Percentiles rank a stretch among this genome's conserved stretches.
Evolutionary conservation across 2,797 vertebrate genomes (phyloP).

Genomic region (Gymnothorax reevesii): DNA sequence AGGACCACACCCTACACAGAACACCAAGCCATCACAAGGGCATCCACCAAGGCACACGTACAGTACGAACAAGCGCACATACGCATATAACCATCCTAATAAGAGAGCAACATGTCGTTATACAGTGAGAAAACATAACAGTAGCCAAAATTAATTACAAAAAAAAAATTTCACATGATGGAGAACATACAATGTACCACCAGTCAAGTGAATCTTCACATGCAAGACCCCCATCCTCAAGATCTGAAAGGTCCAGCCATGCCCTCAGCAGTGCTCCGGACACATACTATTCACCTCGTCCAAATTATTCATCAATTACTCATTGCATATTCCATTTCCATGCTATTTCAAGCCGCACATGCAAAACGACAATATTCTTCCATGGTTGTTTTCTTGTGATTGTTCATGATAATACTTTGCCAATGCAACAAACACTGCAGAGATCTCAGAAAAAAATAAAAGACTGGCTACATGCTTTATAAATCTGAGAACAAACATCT

Average conservation of each 20-base stretch:
- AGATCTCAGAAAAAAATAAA: background rate
- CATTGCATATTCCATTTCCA: background rate
- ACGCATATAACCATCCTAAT: background rate
- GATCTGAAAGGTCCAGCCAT: background rate
- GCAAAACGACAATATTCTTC: background rate
- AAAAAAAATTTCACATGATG: constrained; percentile 18
- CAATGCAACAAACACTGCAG: background rate
- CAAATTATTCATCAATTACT: background rate
- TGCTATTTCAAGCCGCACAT: background rate
- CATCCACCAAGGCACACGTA: background rate
- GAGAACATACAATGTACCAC: constrained; percentile 61
- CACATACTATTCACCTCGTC: background rate
- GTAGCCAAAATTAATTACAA: background rate
- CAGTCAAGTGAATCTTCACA: constrained; percentile 49
- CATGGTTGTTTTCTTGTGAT: background rate
- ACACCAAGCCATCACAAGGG: constrained; percentile 5
- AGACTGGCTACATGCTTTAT: background rate
- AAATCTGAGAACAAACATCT: constrained; percentile 19
- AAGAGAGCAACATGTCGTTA: constrained; percentile 60
- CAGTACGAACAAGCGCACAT: background rate
- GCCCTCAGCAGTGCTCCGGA: background rate
- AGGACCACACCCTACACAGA: constrained; percentile 3
- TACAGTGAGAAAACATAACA: background rate
- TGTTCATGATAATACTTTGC: background rate
- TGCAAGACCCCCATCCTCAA: background rate